phyloP scores from a whole-genome alignment of 1,140 invertebrate genomes.

The Oryctes rhinoceros region DNA sequence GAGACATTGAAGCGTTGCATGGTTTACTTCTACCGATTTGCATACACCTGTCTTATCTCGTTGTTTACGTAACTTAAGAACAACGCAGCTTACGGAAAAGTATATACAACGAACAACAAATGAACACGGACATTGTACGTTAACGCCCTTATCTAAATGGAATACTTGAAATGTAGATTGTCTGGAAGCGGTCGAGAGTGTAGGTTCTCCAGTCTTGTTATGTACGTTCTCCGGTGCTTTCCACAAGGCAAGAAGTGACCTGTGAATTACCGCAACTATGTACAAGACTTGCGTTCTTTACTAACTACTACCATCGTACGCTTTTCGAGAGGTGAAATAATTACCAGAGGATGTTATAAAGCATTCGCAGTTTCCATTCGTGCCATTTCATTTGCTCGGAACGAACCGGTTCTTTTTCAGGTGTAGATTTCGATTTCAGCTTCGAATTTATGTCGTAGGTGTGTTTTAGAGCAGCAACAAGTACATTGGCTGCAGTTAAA shows the following conservation, averaged over 20 bases:
- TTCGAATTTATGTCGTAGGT: no score
- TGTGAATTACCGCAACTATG: neutral
- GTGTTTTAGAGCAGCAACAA: no score
- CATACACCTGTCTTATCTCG: neutral
- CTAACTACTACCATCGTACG: no score
- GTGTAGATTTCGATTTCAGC: no score
- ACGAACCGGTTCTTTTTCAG: no score
- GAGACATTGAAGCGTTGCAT: no score
- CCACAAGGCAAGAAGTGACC: neutral
- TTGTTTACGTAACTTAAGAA: conserved; percentile 7
- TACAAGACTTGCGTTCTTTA: neutral
- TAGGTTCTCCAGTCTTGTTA: neutral
- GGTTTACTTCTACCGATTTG: neutral
- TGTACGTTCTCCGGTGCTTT: neutral
- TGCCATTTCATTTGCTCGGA: no score
- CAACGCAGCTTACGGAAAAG: no score
- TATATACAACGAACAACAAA: conserved; percentile 5
- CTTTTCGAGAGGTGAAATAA: no score
- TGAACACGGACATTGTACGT: neutral
- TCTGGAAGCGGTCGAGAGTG: neutral
- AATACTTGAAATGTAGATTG: conserved; percentile 1
- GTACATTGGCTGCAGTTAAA: no score
- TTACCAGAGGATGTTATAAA: no score
- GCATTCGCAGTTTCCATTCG: no score
- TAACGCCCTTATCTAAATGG: conserved; percentile 12